Evolutionary conservation across 2,888 invertebrate species (phyloP).

Genomic region (Oasisia sp.): DNA sequence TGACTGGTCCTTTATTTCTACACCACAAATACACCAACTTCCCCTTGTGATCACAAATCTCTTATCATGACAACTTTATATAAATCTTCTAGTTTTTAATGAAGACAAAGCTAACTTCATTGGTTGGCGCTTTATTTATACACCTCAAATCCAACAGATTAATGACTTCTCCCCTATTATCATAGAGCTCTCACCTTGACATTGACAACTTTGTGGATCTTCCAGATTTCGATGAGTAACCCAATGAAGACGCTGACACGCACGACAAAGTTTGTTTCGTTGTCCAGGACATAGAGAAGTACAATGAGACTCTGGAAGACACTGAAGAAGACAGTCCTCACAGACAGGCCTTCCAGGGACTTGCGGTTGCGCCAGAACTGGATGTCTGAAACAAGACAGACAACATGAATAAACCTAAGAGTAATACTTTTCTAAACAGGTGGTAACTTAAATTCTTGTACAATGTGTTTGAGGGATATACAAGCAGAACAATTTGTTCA

Average conservation of each 20-base stretch:
- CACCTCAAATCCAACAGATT: background rate
- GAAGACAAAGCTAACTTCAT: no score
- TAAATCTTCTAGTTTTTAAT: no score
- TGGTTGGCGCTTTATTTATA: no score
- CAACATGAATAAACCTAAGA: no score
- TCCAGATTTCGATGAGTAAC: constrained; percentile 97
- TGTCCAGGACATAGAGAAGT: constrained; percentile 94
- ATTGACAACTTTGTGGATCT: constrained; percentile 87
- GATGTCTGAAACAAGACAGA: constrained; percentile 75
- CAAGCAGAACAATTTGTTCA: no score
- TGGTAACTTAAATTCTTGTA: no score
- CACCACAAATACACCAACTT: no score
- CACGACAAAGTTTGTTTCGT: constrained; percentile 97
- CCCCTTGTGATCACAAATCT: no score
- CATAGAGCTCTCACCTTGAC: constrained; percentile 59
- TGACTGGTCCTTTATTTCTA: no score
- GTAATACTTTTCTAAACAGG: background rate
- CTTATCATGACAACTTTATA: no score
- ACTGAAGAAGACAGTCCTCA: constrained; percentile 95
- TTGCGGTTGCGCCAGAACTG: constrained; percentile 99
- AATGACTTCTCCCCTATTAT: background rate
- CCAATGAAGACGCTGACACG: constrained; percentile 94
- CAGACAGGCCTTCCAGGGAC: constrained; percentile 95
- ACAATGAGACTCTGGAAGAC: constrained; percentile 97
- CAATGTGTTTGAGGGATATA: no score